Base-by-base conservation (phyloP, 1,140 invertebrate genomes). In the Anastrepha ludens region DNA sequence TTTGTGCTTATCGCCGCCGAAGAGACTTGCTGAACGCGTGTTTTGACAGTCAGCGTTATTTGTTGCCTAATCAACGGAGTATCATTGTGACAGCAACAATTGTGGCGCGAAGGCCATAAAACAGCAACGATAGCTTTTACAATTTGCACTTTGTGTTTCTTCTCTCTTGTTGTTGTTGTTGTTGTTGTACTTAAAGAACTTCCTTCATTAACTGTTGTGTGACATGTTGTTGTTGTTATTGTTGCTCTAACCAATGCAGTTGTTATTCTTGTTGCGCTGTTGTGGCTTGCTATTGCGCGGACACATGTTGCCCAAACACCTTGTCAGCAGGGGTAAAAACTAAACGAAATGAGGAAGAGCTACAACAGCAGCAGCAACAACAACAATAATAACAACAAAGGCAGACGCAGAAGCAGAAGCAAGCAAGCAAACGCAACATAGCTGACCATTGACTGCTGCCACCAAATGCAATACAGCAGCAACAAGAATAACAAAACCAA, bases 1-100 rank as follows among this genome's bases (percentile, higher is more conserved):
- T 47, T 20, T 44, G 70, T 11, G 8, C 70, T 74, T 47, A 47
- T 44, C 70, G 41, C 11, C 70, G 50, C 50, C 11, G 50, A 6
- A 20, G 47, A 50, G 47, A 6, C 41, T 11, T 8, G 47, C 44
- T 55, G 17, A 2, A 29, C 41, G 39, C 6, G 15, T 81, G 47
- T 81, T 81, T 81, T 50, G 74, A 81, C 74, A 81, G n/a, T 15
- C 74, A 58, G 3, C 17, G 74, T 55, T 50, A 81, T 81, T 81
- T 81, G 74, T 81, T 55, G 47, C 74, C 74, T 81, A 81, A 81
- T 81, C 74, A 81, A 81, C 47, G 74, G 74, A 13, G 20, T 81
- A 81, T 81, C 74, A 55, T 47, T 55, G 47, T 55, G 74, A 81
- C 74, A 81, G 47, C 74, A 81, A n/a, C 74, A 81, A 29, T 29